These are phyloP conservation scores for Spinus olivaceus DNA, from an alignment of 2,797 vertebrate species.

Conservation along the genomic window DNA sequence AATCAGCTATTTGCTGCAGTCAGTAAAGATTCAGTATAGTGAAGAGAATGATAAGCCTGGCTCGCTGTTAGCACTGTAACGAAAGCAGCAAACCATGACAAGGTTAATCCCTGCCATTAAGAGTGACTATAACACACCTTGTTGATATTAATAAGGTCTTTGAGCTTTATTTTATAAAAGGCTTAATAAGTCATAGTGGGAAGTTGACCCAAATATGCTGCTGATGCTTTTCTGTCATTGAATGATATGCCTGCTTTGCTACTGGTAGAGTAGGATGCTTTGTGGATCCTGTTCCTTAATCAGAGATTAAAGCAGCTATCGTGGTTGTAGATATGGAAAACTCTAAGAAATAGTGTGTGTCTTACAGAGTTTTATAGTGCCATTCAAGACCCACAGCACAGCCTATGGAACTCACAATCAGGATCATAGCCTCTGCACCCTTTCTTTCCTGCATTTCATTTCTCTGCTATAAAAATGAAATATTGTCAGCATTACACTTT, in stretches of 20 bases:
- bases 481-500: neutral
- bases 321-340: constrained; percentile 5
- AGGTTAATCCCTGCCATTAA: constrained; percentile 70
- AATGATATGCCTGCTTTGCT: constrained; percentile 19
- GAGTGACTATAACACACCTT: constrained; percentile 58
- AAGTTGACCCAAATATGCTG: constrained; percentile 41
- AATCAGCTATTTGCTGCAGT: constrained; percentile 59
- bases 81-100: constrained; percentile 65
- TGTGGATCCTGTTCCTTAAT: neutral
- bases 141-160: constrained; percentile 65
- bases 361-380: neutral
- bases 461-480: neutral
- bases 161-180: constrained; percentile 63
- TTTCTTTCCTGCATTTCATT: neutral
- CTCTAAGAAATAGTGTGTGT: neutral
- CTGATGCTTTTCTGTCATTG: constrained; percentile 37
- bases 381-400: neutral
- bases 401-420: neutral
- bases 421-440: neutral
- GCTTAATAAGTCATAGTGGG: constrained; percentile 60
- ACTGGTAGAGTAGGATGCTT: neutral
- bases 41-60: constrained; percentile 47
- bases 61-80: constrained; percentile 39
- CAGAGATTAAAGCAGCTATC: constrained; percentile 43
- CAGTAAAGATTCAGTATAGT: constrained; percentile 30